These are phyloP conservation scores for Volucella bombylans DNA, from an alignment of 2,888 invertebrate species.

Conservation along the genomic window DNA sequence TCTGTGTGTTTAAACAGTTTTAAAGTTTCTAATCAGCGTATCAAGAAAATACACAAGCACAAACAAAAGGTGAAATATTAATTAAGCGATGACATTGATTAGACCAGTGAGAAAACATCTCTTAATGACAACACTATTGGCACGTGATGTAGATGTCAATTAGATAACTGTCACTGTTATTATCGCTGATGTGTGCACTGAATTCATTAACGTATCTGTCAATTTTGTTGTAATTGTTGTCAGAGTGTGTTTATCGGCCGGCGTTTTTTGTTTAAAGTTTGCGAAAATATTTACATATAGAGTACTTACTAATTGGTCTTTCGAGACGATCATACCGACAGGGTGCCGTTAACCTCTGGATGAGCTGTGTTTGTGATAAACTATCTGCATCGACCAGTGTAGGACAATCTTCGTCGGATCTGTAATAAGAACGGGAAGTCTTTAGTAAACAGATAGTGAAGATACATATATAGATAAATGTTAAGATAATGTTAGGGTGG, in stretches of 20 bases:
- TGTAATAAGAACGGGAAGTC: constrained; percentile 55
- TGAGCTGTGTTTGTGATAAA: constrained; percentile 80
- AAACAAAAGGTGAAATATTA: constrained; percentile 13
- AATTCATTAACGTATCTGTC: constrained; percentile 50
- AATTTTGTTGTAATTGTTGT: constrained; percentile 7
- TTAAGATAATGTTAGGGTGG: not conserved
- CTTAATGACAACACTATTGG: constrained; percentile 24
- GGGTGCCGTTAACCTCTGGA: constrained; percentile 80
- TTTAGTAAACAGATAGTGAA: not conserved
- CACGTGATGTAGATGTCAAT: constrained; percentile 38
- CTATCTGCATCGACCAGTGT: constrained; percentile 78
- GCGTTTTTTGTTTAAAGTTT: not conserved
- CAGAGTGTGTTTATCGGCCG: not conserved
- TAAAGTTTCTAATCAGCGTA: constrained; percentile 8
- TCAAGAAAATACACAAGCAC: constrained; percentile 1
- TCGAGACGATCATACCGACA: constrained; percentile 81
- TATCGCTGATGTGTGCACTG: constrained; percentile 33
- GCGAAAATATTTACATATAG: not conserved
- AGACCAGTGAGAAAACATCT: constrained; percentile 34
- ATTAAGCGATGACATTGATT: constrained; percentile 36
- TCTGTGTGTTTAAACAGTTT: not conserved
- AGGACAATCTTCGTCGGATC: constrained; percentile 78
- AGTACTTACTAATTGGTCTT: constrained; percentile 78
- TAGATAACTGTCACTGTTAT: constrained; percentile 41
- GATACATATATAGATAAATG: not conserved